phyloP scores from a whole-genome alignment of 2,113 vertebrate genomes.

The Corythornis madagascariensis region DNA sequence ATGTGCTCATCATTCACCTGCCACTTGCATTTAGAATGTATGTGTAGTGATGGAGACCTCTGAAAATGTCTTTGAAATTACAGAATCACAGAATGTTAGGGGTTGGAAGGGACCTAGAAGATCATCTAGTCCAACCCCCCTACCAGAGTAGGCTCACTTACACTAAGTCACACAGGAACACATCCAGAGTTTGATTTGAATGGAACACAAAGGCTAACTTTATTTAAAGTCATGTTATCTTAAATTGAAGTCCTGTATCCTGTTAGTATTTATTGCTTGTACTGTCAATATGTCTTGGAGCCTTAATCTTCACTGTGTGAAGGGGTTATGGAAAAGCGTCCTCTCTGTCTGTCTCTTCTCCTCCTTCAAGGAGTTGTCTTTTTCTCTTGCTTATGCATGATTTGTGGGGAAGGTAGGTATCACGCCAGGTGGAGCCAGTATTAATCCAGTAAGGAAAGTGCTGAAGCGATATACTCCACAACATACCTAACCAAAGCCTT shows the following conservation, averaged over 20 bases:
- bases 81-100: too few relatives aligned
- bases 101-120: too few relatives aligned
- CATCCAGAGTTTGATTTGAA: not conserved
- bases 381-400: not conserved
- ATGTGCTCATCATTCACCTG: not conserved
- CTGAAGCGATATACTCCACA: not conserved
- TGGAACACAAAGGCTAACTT: not conserved
- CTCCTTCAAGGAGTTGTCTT: not conserved
- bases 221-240: not conserved
- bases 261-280: not conserved
- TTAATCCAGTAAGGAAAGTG: not conserved
- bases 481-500: accelerated
- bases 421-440: not conserved
- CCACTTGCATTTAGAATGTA: not conserved
- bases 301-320: not conserved
- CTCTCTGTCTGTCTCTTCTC: not conserved
- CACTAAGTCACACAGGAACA: too few relatives aligned
- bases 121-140: too few relatives aligned
- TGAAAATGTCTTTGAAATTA: not conserved
- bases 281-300: not conserved
- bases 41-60: not conserved
- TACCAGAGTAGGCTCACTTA: too few relatives aligned
- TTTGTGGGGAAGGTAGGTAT: not conserved
- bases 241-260: not conserved
- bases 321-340: not conserved